Percentiles rank a stretch among this genome's conserved stretches.
These are phyloP conservation scores for Fundulus diaphanus DNA, from an alignment of 2,797 vertebrate species.

Conservation along the genomic window DNA sequence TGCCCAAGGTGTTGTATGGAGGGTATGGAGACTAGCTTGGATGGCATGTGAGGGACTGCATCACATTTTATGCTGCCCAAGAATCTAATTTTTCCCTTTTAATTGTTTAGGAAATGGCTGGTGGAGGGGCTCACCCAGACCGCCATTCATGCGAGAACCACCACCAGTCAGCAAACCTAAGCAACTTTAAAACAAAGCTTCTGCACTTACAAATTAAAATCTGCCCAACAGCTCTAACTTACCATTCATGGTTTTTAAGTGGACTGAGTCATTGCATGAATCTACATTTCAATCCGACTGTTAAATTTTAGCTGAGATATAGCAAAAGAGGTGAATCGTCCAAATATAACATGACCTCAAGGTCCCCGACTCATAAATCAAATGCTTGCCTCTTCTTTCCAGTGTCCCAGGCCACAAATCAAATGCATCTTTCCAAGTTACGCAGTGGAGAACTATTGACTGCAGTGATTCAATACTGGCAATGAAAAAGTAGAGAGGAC, in stretches of 20 bases:
- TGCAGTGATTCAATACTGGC: slow-evolving; percentile 68
- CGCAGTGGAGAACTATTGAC: slow-evolving; percentile 73
- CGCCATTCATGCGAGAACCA: background rate
- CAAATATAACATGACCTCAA: slow-evolving; percentile 67
- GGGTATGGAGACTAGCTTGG: background rate
- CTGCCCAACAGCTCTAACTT: slow-evolving; percentile 12
- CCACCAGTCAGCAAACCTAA: slow-evolving; percentile 6
- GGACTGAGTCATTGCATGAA: slow-evolving; percentile 30
- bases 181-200: background rate
- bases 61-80: background rate
- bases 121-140: slow-evolving; percentile 4
- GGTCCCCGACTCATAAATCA: slow-evolving; percentile 76
- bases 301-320: slow-evolving; percentile 55
- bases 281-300: slow-evolving; percentile 60
- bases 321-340: slow-evolving; percentile 43
- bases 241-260: slow-evolving; percentile 25
- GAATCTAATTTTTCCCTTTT: slow-evolving; percentile 2
- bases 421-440: slow-evolving; percentile 76
- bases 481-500: slow-evolving; percentile 53
- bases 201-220: background rate
- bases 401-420: slow-evolving; percentile 71
- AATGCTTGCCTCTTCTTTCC: slow-evolving; percentile 58
- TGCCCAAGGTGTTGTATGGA: background rate
- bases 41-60: background rate
- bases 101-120: background rate